Base-by-base conservation (phyloP, 1,140 invertebrate species). In the Mizuhopecten yessoensis region DNA sequence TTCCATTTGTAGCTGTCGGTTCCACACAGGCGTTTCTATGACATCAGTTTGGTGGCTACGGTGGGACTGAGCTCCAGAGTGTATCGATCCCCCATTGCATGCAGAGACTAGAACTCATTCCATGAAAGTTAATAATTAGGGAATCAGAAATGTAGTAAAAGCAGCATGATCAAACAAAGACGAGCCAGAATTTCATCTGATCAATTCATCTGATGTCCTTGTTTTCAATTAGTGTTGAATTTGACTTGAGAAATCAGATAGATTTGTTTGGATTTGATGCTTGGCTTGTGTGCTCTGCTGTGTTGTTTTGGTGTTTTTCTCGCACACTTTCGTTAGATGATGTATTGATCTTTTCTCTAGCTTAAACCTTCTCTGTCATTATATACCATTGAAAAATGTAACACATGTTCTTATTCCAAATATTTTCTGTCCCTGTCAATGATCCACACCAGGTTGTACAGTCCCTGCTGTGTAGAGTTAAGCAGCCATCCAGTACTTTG, bases 61-160 rank as follows among this genome's bases (percentile, higher is more conserved):
- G n/a, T 75, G 29, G 57, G 17, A 23, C n/a, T n/a, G 23, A 75
- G 57, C 57, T 75, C 57, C 29, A 3, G 57, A 75, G 23, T 75
- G 57, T 75, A 75, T 75, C 29, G 57, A 75, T 75, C 57, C n/a
- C 57, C n/a, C 9, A 9, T 29, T 23, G n/a, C 57, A 75, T n/a
- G n/a, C n/a, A n/a, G n/a, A 75, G 57, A 9, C 29, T n/a, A 75
- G 57, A 75, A 29, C 2, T 29, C 57, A 75, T 75, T 29, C 3
- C 57, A 75, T 75, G 9, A 75, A 75, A 23, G 9, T 75, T 75
- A n/a, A 75, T 75, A 45, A 39, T 75, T 29, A 29, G 57, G 57
- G 57, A 75, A 75, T 75, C 57, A 75, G 23, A 75, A 75, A 75
- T 75, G 57, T n/a, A 75, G 57, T 75, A 29, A n/a, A 75, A 75